phyloP scores from a whole-genome alignment of 2,888 invertebrate genomes.

The Pemphredon lugubris region DNA sequence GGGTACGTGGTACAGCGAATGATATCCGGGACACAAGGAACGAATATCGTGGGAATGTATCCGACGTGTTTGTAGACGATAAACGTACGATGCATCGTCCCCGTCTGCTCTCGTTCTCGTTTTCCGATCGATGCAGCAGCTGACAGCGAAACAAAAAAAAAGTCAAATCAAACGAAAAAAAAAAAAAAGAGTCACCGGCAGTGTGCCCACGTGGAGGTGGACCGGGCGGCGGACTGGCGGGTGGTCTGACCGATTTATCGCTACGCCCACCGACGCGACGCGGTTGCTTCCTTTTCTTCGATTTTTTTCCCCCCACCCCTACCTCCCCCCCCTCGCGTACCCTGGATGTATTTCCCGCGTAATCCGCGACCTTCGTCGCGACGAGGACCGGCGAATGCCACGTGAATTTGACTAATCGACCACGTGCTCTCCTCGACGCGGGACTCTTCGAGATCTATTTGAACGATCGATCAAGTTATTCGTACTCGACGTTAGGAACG shows the following conservation, averaged over 20 bases:
- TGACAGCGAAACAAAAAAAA: slow-evolving; percentile 62
- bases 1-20: too few species aligned
- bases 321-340: slow-evolving; percentile 18
- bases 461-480: too few species aligned
- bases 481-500: too few species aligned
- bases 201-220: slow-evolving; percentile 26
- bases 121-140: slow-evolving; percentile 65
- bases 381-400: slow-evolving; percentile 46
- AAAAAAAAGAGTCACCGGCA: slow-evolving; percentile 30
- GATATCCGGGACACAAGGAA: too few species aligned
- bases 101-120: slow-evolving; percentile 48
- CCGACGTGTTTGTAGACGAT: neutral
- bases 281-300: slow-evolving; percentile 55
- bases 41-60: too few species aligned
- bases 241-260: slow-evolving; percentile 66
- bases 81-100: slow-evolving; percentile 18
- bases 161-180: slow-evolving; percentile 58
- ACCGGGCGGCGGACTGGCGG: too few species aligned
- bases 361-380: slow-evolving; percentile 63
- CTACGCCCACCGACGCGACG: slow-evolving; percentile 50
- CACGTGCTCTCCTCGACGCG: neutral
- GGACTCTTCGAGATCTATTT: neutral
- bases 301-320: slow-evolving; percentile 47
- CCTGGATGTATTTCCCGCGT: slow-evolving; percentile 37
- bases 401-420: slow-evolving; percentile 43